Base-by-base conservation (phyloP, 2,797 vertebrate species). In the Onychomys arenicola region DNA sequence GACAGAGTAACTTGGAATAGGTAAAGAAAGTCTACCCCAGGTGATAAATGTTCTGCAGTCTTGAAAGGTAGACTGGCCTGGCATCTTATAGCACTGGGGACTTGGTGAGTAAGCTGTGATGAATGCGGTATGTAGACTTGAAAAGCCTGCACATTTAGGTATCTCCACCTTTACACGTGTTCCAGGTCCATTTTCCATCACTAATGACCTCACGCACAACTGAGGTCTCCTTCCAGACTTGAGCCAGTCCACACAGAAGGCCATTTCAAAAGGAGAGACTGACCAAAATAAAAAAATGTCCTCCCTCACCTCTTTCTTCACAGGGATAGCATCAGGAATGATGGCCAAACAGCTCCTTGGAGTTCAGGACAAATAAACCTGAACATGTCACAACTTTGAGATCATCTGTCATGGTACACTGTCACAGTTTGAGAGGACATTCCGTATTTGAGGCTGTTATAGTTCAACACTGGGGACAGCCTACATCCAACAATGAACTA, bases 51-150 rank as follows among this genome's bases (percentile, higher is more conserved):
- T n/a, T 55, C 59, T 14, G 43, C 19, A 49, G 97, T 43, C 71
- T 95, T 63, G 67, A 49, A 94, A 77, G 25, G 46, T 63, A 4
- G 61, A 55, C 37, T 6, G 14, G 23, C 8, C 43, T 59, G 37
- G 84, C 0, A 0, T 77, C 89, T 57, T 1, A 3, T 0, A 0
- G 83, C 49, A 76, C 80, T 0, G 40, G 91, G 75, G 0, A 0
- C 46, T 65, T 0, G n/a, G 77, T 0, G 0, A 40, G 55, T 57
- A 46, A 90, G 13, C 75, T 52, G 37, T 81, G 61, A 37, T 11
- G 0, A 3, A 92, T 27, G 81, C n/a, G 2, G 9, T 2, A 12
- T 0, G 2, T 7, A 25, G 49, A 13, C 86, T 87, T 80, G 46
- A 76, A 85, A 94, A n/a, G 2, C 34, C 73, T 69, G 29, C 23